Evolutionary conservation across 2,888 invertebrate genomes (phyloP).

Genomic region (Parnassius apollo): DNA sequence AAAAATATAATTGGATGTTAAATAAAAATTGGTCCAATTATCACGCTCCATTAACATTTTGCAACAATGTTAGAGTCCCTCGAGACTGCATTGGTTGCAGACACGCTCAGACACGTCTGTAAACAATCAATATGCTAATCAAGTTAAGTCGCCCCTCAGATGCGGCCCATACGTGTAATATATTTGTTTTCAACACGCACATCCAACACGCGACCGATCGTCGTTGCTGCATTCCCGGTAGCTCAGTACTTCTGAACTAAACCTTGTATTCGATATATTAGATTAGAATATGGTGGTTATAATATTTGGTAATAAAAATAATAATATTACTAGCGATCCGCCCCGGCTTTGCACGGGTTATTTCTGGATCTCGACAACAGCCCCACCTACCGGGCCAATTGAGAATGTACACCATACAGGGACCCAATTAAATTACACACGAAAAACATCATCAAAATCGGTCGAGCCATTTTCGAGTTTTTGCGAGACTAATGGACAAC

Average conservation of each 20-base stretch:
- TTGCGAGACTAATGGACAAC: too few relatives aligned
- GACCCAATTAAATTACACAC: too few relatives aligned
- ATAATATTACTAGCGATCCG: too few relatives aligned
- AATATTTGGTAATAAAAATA: too few relatives aligned
- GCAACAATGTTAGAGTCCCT: conserved; percentile 5
- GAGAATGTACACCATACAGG: too few relatives aligned
- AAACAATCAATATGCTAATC: conserved; percentile 72
- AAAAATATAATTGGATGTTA: too few relatives aligned
- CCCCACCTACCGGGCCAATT: too few relatives aligned
- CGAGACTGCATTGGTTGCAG: conserved; percentile 14
- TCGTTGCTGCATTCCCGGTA: conserved; percentile 20
- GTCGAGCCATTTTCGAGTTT: too few relatives aligned
- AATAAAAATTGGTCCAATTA: background rate
- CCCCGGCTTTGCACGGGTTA: too few relatives aligned
- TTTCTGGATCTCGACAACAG: too few relatives aligned
- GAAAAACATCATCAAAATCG: too few relatives aligned
- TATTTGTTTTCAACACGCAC: conserved; percentile 34
- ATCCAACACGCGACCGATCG: conserved; percentile 25
- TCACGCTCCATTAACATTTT: background rate
- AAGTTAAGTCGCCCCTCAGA: conserved; percentile 51
- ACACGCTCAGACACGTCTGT: conserved; percentile 44
- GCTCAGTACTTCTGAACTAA: too few relatives aligned
- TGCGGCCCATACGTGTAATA: conserved; percentile 40
- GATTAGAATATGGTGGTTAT: background rate
- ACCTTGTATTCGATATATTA: conserved; percentile 10